A percentile compares a stretch with the other conserved stretches of the same genome.
Conservation (phyloP, 2,113 vertebrate genomes). For the Ceyx cyanopectus region DNA sequence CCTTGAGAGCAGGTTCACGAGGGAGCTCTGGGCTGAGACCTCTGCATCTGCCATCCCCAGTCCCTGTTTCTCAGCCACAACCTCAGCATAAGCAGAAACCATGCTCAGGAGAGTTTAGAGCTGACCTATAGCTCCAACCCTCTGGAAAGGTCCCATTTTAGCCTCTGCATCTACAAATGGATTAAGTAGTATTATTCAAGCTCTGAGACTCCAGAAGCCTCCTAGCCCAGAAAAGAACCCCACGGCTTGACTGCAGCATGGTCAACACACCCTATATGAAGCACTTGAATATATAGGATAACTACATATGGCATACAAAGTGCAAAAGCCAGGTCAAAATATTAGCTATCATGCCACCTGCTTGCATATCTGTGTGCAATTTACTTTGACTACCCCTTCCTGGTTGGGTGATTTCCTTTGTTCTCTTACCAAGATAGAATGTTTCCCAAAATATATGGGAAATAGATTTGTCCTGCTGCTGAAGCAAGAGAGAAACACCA, state of each 20-base stretch:
- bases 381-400: background rate
- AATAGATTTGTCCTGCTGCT: background rate
- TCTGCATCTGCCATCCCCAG: background rate
- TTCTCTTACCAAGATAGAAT: background rate
- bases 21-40: background rate
- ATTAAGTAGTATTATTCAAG: background rate
- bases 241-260: background rate
- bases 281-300: background rate
- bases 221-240: background rate
- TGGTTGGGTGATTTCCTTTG: background rate
- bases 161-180: background rate
- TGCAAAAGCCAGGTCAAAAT: background rate
- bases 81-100: background rate
- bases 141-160: background rate
- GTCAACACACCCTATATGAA: background rate
- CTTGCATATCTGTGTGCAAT: background rate
- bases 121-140: background rate
- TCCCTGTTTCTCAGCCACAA: background rate
- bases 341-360: background rate
- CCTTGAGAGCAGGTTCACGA: rapidly evolving
- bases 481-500: background rate
- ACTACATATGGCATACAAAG: too few relatives aligned
- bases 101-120: background rate
- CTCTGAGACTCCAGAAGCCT: background rate
- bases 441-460: background rate